Conservation (phyloP, 2,888 invertebrate genomes). For the Campoplex capitator region DNA sequence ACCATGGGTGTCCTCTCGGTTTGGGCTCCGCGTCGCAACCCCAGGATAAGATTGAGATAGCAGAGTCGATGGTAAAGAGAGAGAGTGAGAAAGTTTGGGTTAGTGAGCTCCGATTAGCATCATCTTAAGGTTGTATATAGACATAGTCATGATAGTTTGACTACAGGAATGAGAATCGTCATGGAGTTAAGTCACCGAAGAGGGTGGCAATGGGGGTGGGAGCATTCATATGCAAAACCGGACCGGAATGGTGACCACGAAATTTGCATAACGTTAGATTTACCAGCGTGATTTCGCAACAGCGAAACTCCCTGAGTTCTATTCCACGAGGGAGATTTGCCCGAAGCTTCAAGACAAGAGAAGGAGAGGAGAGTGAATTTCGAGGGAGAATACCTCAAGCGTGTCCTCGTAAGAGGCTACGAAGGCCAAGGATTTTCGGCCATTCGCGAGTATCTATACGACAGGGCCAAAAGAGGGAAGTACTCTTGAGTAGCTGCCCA, state of each 20-base stretch:
- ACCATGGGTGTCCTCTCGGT: slow-evolving; percentile 73
- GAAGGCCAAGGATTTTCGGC: slow-evolving; percentile 23
- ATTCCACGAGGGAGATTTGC: slow-evolving; percentile 54
- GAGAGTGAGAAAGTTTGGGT: slow-evolving; percentile 63
- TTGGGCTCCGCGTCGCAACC: slow-evolving; percentile 52
- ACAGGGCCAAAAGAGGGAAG: slow-evolving; percentile 23
- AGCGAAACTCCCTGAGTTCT: slow-evolving; percentile 52
- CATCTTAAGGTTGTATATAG: slow-evolving; percentile 79
- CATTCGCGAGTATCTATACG: slow-evolving; percentile 29
- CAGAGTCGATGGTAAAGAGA: slow-evolving; percentile 54
- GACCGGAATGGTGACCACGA: slow-evolving; percentile 80
- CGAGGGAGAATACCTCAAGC: slow-evolving; percentile 64
- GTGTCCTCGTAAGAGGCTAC: slow-evolving; percentile 42
- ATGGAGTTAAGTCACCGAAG: slow-evolving; percentile 58
- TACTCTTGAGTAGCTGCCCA: slow-evolving; percentile 56
- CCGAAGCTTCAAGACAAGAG: slow-evolving; percentile 44
- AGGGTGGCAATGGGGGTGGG: slow-evolving; percentile 27
- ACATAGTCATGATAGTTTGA: slow-evolving; percentile 53
- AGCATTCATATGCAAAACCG: slow-evolving; percentile 84
- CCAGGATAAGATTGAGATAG: slow-evolving; percentile 65
- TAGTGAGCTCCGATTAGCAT: slow-evolving; percentile 79
- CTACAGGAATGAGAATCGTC: slow-evolving; percentile 56
- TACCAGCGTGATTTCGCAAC: slow-evolving; percentile 82
- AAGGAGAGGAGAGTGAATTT: slow-evolving; percentile 36
- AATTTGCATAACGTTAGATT: slow-evolving; percentile 84